Evolutionary conservation across 2,888 invertebrate species (phyloP), one percentile per base, ranked within the genome.

Genomic region (Limulus polyphemus): DNA sequence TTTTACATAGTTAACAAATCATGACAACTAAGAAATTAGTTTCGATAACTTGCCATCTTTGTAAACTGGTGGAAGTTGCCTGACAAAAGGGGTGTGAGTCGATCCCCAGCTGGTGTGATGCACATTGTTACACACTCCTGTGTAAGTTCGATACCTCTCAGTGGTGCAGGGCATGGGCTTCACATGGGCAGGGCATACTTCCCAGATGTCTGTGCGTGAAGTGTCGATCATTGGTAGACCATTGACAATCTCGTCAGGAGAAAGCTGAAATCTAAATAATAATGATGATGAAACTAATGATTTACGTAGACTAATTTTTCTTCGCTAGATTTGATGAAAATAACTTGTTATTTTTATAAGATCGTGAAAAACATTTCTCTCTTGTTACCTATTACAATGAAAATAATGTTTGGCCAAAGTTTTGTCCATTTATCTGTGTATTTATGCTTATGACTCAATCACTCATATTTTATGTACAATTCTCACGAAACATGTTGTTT

Each of bases 61-160:
- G 74, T 90, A 91, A 71, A 83, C 83, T 0, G 90, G 83, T 0
- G 84, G 82, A 10, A 90, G 73, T n/a, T 82, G 81, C 72, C 88
- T 81, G 60, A 86, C 80, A 70, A 86, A 90, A 0, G 88, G 85
- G n/a, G 81, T 83, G 73, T 84, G 83, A 0, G 87, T 81, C 0
- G 84, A 83, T 0, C 91, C 91, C 80, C 82, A 86, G 3, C 77
- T 76, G 0, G 85, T 83, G 68, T 86, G 77, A 11, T 78, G 70
- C 62, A 84, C 74, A 74, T 86, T 88, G 73, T 91, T 91, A 74
- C 91, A 91, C 4, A 82, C 81, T 0, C 90, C 91, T 69, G 88
- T 84, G 50, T 82, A 79, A 0, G 80, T 80, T 16, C 90, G 78
- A 74, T 85, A 90, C 14, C 73, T 65, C 11, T 67, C 64, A 2